Percentiles rank a stretch among this genome's conserved stretches.
phyloP scores from a whole-genome alignment of 2,113 vertebrate genomes.

The Mastomys coucha region DNA sequence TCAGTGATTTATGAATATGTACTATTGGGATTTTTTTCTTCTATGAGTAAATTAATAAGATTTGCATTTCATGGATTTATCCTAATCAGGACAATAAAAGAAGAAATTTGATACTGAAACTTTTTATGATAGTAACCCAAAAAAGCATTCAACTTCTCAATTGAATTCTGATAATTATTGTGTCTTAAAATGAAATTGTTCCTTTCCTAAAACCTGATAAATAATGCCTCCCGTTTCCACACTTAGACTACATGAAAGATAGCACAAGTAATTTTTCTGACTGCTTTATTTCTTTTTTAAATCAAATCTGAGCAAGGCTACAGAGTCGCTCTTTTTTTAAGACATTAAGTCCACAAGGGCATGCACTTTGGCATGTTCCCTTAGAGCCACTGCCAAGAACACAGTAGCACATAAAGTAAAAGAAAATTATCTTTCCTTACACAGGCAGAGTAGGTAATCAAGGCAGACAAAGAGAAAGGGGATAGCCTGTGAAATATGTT shows the following conservation, averaged over 20 bases:
- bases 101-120: constrained; percentile 34
- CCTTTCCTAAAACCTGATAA: constrained; percentile 57
- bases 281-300: constrained; percentile 48
- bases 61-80: constrained; percentile 58
- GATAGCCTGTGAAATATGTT: neutral
- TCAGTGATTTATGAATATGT: constrained; percentile 35
- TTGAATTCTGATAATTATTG: constrained; percentile 68
- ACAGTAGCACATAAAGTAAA: neutral
- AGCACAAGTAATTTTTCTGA: constrained; percentile 32
- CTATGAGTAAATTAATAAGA: constrained; percentile 30
- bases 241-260: neutral
- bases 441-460: constrained; percentile 3
- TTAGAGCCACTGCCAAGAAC: neutral
- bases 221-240: neutral
- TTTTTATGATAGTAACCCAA: constrained; percentile 41
- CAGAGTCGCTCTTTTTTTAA: neutral
- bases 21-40: constrained; percentile 31
- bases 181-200: constrained; percentile 62
- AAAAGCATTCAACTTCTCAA: constrained; percentile 58
- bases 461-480: neutral
- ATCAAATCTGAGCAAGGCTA: neutral
- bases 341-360: neutral
- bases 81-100: constrained; percentile 40
- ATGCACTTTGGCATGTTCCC: neutral
- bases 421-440: neutral